A percentile compares a stretch with the other conserved stretches of the same genome.
Evolutionary conservation across 2,797 vertebrate species (phyloP).

Genomic region (Rhyacichthys aspro): DNA sequence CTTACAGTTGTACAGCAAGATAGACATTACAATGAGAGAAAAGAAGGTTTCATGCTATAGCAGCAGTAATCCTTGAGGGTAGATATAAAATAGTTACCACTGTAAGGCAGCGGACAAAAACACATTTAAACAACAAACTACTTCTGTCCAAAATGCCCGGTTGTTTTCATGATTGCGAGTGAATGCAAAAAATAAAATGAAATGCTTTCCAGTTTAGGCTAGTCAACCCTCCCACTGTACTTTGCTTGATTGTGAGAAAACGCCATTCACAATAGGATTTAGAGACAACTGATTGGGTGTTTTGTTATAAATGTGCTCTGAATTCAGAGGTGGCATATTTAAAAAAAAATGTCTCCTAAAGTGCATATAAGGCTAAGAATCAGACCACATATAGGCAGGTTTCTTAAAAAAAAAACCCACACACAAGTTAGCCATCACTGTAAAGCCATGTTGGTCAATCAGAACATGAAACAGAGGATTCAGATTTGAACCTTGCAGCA

Average conservation of each 20-base stretch:
- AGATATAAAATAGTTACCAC: not conserved
- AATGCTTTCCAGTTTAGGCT: constrained; percentile 1
- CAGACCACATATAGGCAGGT: no score
- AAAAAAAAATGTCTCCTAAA: not conserved
- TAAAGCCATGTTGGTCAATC: no score
- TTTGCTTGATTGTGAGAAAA: constrained; percentile 1
- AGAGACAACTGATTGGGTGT: not conserved
- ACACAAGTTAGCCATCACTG: no score
- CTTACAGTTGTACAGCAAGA: constrained; percentile 35
- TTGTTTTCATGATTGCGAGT: constrained; percentile 4
- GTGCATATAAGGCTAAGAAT: not conserved
- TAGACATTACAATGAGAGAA: constrained; percentile 14
- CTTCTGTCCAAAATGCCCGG: not conserved
- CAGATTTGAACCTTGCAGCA: no score
- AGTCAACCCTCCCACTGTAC: not conserved
- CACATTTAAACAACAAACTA: constrained; percentile 14
- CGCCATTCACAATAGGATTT: not conserved
- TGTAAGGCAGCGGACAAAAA: constrained; percentile 3
- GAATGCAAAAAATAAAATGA: no score
- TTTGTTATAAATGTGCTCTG: not conserved
- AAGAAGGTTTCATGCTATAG: not conserved
- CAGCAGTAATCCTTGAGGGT: not conserved
- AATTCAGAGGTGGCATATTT: not conserved
- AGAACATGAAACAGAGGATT: no score
- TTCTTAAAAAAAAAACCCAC: no score